Evolutionary conservation across 2,113 vertebrate genomes (phyloP).

Genomic region (Chaetodon auriga): DNA sequence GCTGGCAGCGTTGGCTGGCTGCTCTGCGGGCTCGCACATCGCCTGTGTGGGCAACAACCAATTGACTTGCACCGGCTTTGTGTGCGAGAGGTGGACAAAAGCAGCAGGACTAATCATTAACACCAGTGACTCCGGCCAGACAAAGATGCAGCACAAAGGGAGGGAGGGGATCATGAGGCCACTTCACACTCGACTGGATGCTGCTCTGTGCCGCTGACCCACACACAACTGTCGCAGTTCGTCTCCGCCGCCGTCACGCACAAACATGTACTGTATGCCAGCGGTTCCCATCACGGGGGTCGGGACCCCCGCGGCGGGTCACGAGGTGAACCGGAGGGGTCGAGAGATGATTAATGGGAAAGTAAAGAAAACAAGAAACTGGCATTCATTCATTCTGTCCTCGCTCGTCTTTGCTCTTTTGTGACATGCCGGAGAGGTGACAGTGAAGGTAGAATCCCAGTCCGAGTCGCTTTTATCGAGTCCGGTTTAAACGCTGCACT

Average conservation of each 20-base stretch:
- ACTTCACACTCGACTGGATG: constrained; percentile 30
- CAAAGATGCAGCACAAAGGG: constrained; percentile 56
- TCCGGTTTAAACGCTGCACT: too few species aligned
- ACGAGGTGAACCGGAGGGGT: background rate
- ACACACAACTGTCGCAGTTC: constrained; percentile 10
- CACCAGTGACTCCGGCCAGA: constrained; percentile 24
- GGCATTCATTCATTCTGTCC: background rate
- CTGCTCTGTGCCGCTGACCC: constrained; percentile 15
- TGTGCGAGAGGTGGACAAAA: constrained; percentile 43
- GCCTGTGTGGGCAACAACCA: constrained; percentile 27
- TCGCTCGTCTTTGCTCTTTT: background rate
- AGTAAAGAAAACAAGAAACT: too few species aligned
- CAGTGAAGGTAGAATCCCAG: too few species aligned
- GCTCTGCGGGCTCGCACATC: background rate
- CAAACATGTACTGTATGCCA: background rate
- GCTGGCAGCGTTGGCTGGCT: background rate
- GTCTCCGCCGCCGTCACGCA: constrained; percentile 4
- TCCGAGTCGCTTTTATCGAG: too few species aligned
- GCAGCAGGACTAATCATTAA: constrained; percentile 72
- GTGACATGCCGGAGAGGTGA: background rate
- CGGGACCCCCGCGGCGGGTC: background rate
- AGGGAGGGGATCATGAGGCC: constrained; percentile 30
- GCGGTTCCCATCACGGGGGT: background rate
- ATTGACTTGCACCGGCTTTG: constrained; percentile 41
- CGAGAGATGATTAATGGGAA: background rate